Evolutionary conservation across 2,888 invertebrate genomes (phyloP).

Genomic region (Minunthozetes semirufus): DNA sequence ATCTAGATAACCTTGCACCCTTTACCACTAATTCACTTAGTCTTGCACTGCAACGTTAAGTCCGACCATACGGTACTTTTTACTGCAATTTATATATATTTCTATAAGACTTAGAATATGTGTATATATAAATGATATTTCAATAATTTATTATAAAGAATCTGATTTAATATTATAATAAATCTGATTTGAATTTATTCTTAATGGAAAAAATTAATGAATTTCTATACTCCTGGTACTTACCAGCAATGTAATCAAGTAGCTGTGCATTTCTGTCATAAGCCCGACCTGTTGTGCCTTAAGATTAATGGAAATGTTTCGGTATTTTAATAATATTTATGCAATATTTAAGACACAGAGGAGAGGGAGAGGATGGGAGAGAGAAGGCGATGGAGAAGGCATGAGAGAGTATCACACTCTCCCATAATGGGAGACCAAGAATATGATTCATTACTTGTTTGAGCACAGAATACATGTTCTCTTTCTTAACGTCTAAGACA

Average conservation of each 20-base stretch:
- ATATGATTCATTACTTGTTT: constrained; percentile 41
- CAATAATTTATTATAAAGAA: too few relatives aligned
- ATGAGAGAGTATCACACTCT: too few relatives aligned
- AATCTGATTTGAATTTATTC: too few relatives aligned
- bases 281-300: constrained; percentile 90
- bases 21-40: too few relatives aligned
- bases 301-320: constrained; percentile 4
- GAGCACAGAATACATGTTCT: constrained; percentile 42
- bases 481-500: constrained; percentile 43
- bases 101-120: too few relatives aligned
- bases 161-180: too few relatives aligned
- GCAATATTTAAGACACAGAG: not conserved
- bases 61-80: too few relatives aligned
- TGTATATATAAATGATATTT: too few relatives aligned
- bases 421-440: too few relatives aligned
- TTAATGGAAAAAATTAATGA: not conserved
- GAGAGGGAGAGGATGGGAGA: not conserved
- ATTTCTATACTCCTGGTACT: constrained; percentile 46
- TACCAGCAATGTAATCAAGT: constrained; percentile 82
- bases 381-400: not conserved
- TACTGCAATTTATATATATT: too few relatives aligned
- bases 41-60: too few relatives aligned
- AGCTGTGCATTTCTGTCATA: constrained; percentile 94
- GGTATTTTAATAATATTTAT: not conserved
- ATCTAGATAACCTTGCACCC: too few relatives aligned